Conservation (phyloP, 1,140 invertebrate species). For the Nebria ingens region DNA sequence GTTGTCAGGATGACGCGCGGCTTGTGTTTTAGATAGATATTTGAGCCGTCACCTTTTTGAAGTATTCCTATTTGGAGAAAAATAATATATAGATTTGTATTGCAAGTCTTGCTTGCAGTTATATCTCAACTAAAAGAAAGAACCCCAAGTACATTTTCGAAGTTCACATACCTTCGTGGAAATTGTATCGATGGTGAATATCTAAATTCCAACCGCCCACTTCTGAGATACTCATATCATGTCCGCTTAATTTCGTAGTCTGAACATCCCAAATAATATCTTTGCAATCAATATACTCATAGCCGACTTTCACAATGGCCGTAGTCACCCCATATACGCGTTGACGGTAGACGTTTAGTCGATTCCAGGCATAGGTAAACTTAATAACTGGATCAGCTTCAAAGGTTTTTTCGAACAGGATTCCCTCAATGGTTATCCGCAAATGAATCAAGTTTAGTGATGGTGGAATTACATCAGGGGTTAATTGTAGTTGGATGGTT, state of each 20-base stretch:
- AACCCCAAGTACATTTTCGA: slow-evolving; percentile 10
- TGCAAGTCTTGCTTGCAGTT: not conserved
- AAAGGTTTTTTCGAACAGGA: slow-evolving; percentile 83
- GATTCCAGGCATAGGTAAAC: slow-evolving; percentile 94
- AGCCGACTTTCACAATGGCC: slow-evolving; percentile 89
- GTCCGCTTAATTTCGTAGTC: slow-evolving; percentile 87
- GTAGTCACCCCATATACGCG: slow-evolving; percentile 86
- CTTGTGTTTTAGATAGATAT: slow-evolving; percentile 90
- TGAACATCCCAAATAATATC: slow-evolving; percentile 93
- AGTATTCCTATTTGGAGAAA: slow-evolving; percentile 60
- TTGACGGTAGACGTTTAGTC: slow-evolving; percentile 92
- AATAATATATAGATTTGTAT: not conserved
- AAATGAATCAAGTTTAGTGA: slow-evolving; percentile 79
- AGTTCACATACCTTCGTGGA: slow-evolving; percentile 71
- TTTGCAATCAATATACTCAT: slow-evolving; percentile 88
- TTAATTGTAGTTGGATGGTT: slow-evolving; percentile 88
- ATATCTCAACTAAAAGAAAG: slow-evolving; percentile 10
- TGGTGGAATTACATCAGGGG: slow-evolving; percentile 70
- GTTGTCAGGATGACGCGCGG: slow-evolving; percentile 83
- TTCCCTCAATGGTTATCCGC: slow-evolving; percentile 87
- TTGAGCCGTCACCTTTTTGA: slow-evolving; percentile 94
- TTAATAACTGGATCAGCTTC: slow-evolving; percentile 93
- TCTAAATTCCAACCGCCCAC: slow-evolving; percentile 95
- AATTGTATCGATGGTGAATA: slow-evolving; percentile 95
- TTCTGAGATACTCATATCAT: slow-evolving; percentile 93